A percentile compares a stretch with the other conserved stretches of the same genome.
Evolutionary conservation across 2,113 vertebrate species (phyloP).

Genomic region (Datnioides undecimradiatus): DNA sequence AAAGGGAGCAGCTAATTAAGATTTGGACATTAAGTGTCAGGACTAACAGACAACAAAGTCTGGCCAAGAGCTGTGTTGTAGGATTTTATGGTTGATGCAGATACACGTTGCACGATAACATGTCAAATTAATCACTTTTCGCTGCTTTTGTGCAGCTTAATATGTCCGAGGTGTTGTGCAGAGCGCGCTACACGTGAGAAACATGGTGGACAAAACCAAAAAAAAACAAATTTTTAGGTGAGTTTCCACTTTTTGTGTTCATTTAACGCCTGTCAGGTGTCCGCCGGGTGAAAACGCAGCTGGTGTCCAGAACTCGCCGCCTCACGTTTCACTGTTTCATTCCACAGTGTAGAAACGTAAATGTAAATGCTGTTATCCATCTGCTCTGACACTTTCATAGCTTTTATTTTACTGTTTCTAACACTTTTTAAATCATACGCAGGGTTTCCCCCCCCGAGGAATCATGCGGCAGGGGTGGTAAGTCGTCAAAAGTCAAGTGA

Average conservation of each 20-base stretch:
- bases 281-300: neutral
- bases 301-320: neutral
- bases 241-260: too few species aligned
- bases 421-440: neutral
- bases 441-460: neutral
- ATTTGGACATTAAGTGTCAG: neutral
- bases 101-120: neutral
- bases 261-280: slow-evolving; percentile 21
- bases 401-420: neutral
- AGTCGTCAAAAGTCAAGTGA: neutral
- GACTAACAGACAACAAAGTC: neutral
- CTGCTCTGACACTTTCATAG: neutral
- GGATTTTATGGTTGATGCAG: too few species aligned
- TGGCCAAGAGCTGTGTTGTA: too few species aligned
- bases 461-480: neutral
- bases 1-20: neutral
- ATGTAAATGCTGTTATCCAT: neutral
- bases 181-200: neutral
- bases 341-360: neutral
- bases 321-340: neutral
- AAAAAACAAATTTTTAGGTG: too few species aligned
- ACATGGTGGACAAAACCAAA: too few species aligned
- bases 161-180: neutral
- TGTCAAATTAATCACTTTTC: too few species aligned
- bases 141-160: neutral